Evolutionary conservation across 2,888 invertebrate species (phyloP).

Genomic region (Melipona beecheii): DNA sequence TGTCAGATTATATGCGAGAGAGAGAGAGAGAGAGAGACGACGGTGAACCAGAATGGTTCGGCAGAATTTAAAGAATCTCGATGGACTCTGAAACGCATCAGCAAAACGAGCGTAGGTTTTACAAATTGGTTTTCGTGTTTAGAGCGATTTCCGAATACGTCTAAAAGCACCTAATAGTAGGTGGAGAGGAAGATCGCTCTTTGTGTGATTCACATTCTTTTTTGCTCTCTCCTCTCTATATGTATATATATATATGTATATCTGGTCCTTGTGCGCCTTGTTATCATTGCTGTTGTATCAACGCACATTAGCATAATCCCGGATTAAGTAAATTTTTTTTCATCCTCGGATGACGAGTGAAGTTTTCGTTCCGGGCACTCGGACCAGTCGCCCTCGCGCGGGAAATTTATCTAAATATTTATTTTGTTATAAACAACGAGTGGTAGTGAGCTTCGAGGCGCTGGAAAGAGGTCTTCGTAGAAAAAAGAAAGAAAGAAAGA

Average conservation of each 20-base stretch:
- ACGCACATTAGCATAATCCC: conserved; percentile 53
- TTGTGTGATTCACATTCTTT: not conserved
- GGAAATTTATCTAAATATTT: conserved; percentile 52
- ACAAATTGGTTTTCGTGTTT: conserved; percentile 20
- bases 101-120: not conserved
- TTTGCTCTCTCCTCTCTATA: too few species aligned
- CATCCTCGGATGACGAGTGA: conserved; percentile 43
- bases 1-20: not conserved
- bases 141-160: not conserved
- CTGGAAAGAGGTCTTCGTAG: conserved; percentile 34
- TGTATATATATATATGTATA: too few species aligned
- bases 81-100: too few species aligned
- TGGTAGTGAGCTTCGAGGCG: conserved; percentile 17
- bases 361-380: conserved; percentile 37
- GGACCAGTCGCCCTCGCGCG: conserved; percentile 5
- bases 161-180: conserved; percentile 9
- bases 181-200: too few species aligned
- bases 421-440: conserved; percentile 26
- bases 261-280: conserved; percentile 39
- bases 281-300: conserved; percentile 54
- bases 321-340: conserved; percentile 54
- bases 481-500: not conserved
- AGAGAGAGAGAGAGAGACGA: not conserved
- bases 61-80: not conserved
- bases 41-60: not conserved